Conservation (phyloP, 2,797 vertebrate genomes). For the Denticeps clupeoides region DNA sequence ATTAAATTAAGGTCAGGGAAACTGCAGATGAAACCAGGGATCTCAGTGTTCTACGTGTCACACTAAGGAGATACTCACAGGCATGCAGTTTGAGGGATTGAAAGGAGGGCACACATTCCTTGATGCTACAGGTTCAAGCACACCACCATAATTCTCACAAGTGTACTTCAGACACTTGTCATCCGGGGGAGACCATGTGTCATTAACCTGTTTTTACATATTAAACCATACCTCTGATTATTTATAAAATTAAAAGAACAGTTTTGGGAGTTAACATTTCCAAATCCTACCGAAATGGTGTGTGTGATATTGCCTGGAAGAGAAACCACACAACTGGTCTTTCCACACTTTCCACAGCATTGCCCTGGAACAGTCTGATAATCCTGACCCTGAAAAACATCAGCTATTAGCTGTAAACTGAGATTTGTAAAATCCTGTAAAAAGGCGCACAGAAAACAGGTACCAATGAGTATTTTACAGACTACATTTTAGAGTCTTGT, state of each 20-base stretch:
- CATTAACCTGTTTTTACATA: conserved; percentile 48
- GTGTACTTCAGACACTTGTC: conserved; percentile 55
- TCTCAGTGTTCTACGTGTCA: too few relatives aligned
- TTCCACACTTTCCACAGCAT: conserved; percentile 70
- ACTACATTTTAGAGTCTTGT: background rate
- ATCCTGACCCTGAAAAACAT: conserved; percentile 53
- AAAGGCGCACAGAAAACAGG: background rate
- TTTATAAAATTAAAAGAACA: too few relatives aligned
- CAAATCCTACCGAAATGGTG: conserved; percentile 33
- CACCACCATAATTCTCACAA: conserved; percentile 42
- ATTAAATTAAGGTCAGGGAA: too few relatives aligned
- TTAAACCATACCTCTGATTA: too few relatives aligned
- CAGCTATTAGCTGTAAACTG: background rate
- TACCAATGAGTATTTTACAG: background rate
- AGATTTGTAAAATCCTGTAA: background rate
- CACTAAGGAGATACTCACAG: conserved; percentile 49
- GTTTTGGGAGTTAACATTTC: background rate
- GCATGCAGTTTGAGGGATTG: conserved; percentile 52
- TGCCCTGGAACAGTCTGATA: conserved; percentile 32
- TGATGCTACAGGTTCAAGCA: conserved; percentile 45
- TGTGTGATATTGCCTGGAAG: conserved; percentile 29
- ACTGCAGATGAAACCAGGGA: too few relatives aligned
- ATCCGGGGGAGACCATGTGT: conserved; percentile 40
- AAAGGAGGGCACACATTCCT: conserved; percentile 51
- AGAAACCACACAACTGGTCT: conserved; percentile 42